A percentile compares a stretch with the other conserved stretches of the same genome.
phyloP scores from a whole-genome alignment of 2,797 vertebrate genomes.

The Pseudochirops cupreus region DNA sequence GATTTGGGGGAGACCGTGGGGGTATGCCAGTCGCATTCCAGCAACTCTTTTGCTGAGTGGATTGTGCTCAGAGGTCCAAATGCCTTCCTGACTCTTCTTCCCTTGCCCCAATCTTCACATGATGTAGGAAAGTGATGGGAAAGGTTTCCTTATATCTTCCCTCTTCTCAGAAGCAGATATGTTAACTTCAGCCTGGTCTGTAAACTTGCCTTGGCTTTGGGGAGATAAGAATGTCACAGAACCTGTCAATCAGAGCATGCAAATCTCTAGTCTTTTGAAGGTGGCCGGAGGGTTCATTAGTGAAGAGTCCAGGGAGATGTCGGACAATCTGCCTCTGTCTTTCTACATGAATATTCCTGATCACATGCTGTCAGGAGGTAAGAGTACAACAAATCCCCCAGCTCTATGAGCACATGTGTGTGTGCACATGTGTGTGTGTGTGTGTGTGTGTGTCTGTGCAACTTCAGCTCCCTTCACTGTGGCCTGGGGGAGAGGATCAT shows the following conservation, averaged over 20 bases:
- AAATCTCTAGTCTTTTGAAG: conserved; percentile 85
- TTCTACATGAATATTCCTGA: conserved; percentile 88
- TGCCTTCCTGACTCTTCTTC: not conserved
- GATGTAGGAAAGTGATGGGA: not conserved
- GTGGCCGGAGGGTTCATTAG: conserved; percentile 71
- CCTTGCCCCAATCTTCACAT: not conserved
- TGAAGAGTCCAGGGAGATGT: not conserved
- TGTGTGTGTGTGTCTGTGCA: not conserved
- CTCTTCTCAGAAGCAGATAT: not conserved
- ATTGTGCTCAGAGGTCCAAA: not conserved
- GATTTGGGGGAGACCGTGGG: not conserved
- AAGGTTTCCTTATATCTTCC: not conserved
- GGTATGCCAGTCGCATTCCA: not conserved
- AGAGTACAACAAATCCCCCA: not conserved
- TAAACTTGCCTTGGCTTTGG: not conserved
- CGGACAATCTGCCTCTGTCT: conserved; percentile 75
- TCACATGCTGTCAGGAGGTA: conserved; percentile 87
- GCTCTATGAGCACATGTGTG: no score
- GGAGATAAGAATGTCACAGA: conserved; percentile 84
- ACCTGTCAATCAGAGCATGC: conserved; percentile 86
- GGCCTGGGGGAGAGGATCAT: not conserved
- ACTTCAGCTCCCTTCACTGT: not conserved
- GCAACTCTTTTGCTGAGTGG: not conserved
- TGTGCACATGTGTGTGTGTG: not conserved
- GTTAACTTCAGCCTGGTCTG: not conserved